phyloP scores from a whole-genome alignment of 2,113 vertebrate species.

The Todiramphus chloris region DNA sequence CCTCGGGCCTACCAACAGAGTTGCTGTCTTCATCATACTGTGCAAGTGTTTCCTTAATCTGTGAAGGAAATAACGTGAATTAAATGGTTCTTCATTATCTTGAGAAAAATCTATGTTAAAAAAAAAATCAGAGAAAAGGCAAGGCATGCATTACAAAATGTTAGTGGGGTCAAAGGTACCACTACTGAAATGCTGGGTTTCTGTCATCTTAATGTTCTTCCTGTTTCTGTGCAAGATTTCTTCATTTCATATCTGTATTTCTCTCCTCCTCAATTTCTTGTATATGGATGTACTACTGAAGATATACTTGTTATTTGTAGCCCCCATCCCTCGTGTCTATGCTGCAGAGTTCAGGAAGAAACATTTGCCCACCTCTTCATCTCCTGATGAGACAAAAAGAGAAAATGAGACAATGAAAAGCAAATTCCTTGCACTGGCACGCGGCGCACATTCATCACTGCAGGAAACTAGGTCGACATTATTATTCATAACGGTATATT shows the following conservation, averaged over 20 bases:
- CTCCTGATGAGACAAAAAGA: not conserved
- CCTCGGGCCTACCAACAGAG: not conserved
- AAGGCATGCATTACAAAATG: not conserved
- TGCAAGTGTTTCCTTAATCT: not conserved
- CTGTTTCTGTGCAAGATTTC: not conserved
- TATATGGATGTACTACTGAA: not conserved
- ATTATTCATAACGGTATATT: conserved; percentile 35
- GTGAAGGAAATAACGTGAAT: not conserved
- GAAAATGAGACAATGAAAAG: not conserved
- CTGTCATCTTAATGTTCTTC: not conserved
- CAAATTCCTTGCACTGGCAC: not conserved
- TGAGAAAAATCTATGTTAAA: not conserved
- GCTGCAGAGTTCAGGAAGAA: not conserved
- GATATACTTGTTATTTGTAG: not conserved
- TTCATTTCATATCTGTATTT: not conserved
- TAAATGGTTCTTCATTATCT: not conserved
- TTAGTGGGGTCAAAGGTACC: not conserved
- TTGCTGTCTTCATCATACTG: not conserved
- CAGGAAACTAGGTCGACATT: not conserved
- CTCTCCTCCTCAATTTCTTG: not conserved
- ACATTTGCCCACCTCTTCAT: rapidly evolving
- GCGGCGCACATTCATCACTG: not conserved
- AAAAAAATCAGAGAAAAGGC: not conserved
- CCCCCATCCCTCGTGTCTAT: rapidly evolving
- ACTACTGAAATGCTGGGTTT: not conserved